Evolutionary conservation across 2,888 invertebrate species (phyloP).

Genomic region (Mythimna albipuncta): DNA sequence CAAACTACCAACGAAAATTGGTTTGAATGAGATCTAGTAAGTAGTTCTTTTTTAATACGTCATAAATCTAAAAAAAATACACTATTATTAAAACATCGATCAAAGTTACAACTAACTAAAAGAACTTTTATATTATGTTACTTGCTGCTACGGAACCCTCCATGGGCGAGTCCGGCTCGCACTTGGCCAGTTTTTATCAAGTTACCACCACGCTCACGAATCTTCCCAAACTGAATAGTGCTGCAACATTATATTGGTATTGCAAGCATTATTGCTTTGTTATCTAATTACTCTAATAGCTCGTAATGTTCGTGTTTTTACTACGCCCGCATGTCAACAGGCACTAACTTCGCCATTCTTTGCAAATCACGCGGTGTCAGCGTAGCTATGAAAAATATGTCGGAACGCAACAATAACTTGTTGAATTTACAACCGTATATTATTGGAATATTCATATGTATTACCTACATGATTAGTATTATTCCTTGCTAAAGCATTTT

Average conservation of each 20-base stretch:
- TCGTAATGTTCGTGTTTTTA: constrained; percentile 6
- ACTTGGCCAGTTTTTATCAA: no score
- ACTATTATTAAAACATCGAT: no score
- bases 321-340: constrained; percentile 20
- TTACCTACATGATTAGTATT: no score
- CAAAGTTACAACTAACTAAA: no score
- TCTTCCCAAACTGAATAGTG: neutral
- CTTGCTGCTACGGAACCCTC: no score
- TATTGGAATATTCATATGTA: neutral
- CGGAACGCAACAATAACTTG: constrained; percentile 14
- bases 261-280: neutral
- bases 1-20: no score
- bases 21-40: no score
- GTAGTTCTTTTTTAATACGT: no score
- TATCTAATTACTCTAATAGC: neutral
- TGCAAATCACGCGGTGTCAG: constrained; percentile 15
- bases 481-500: neutral
- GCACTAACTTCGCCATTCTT: constrained; percentile 20
- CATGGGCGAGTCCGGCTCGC: no score
- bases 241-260: no score
- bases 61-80: no score
- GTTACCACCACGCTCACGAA: neutral
- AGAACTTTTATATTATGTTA: no score
- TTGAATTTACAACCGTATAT: constrained; percentile 15
- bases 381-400: constrained; percentile 9